Evolutionary conservation across 2,888 invertebrate species (phyloP).

Genomic region (Cheilosia scutellata): DNA sequence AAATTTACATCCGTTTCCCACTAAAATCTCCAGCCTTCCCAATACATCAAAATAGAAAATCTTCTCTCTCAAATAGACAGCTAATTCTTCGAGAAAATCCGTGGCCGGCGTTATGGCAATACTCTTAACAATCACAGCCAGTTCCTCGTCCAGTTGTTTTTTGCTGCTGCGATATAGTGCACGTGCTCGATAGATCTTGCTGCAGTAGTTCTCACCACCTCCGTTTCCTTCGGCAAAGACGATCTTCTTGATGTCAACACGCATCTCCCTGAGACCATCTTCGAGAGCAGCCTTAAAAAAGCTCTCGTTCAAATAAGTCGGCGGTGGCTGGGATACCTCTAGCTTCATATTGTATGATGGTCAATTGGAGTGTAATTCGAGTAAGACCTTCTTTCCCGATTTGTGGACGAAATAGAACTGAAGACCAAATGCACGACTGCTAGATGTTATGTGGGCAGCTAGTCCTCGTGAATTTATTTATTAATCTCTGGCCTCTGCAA

Average conservation of each 20-base stretch:
- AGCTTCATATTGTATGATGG: constrained; percentile 54
- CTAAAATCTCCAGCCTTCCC: constrained; percentile 83
- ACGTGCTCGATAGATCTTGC: constrained; percentile 81
- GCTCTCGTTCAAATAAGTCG: constrained; percentile 81
- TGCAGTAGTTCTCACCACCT: constrained; percentile 83
- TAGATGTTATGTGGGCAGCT: constrained; percentile 33
- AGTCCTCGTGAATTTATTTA: background rate
- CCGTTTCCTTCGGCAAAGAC: constrained; percentile 80
- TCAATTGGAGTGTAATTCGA: background rate
- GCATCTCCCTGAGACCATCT: constrained; percentile 81
- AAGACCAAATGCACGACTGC: constrained; percentile 35
- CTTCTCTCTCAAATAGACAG: constrained; percentile 84
- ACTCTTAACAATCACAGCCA: constrained; percentile 82
- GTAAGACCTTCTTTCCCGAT: constrained; percentile 9
- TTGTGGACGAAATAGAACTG: constrained; percentile 45
- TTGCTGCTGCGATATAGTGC: constrained; percentile 80
- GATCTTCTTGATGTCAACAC: constrained; percentile 81
- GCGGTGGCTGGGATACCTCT: constrained; percentile 77
- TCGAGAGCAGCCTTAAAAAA: constrained; percentile 82
- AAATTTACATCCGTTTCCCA: constrained; percentile 82
- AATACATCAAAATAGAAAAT: constrained; percentile 84
- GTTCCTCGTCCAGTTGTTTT: constrained; percentile 80
- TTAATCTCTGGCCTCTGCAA: constrained; percentile 37
- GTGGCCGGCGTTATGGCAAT: constrained; percentile 83
- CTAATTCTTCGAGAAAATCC: constrained; percentile 83